These are phyloP conservation scores for Pyrrhia umbra DNA, from an alignment of 2,888 invertebrate species.

Conservation along the genomic window DNA sequence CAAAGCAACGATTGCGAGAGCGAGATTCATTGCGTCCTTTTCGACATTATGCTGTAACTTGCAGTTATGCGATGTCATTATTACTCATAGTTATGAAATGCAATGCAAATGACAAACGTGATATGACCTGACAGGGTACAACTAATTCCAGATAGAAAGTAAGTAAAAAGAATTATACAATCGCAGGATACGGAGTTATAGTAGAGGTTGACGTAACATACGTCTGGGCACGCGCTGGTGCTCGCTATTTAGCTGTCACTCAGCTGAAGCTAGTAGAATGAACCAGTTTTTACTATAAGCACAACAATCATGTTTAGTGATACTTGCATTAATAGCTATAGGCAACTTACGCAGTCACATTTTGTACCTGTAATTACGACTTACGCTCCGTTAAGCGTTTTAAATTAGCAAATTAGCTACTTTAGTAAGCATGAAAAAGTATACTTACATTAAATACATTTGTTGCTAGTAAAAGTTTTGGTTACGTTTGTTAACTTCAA, in stretches of 20 bases:
- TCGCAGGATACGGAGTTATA: conserved; percentile 36
- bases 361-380: conserved; percentile 11
- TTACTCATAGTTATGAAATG: conserved; percentile 22
- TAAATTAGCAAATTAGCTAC: conserved; percentile 38
- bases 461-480: conserved; percentile 5
- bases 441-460: neutral
- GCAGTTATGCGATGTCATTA: conserved; percentile 12
- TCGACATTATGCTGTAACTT: conserved; percentile 4
- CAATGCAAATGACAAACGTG: conserved; percentile 20
- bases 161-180: conserved; percentile 49
- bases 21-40: neutral
- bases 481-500: conserved; percentile 6
- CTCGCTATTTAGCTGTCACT: conserved; percentile 54
- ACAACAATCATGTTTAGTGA: conserved; percentile 20
- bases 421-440: conserved; percentile 13
- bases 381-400: conserved; percentile 43
- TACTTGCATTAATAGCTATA: conserved; percentile 30
- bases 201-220: conserved; percentile 35
- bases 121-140: conserved; percentile 4
- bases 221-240: conserved; percentile 39
- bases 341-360: conserved; percentile 18
- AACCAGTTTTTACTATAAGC: conserved; percentile 48
- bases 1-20: neutral
- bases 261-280: conserved; percentile 27
- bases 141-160: conserved; percentile 44